Percentiles rank a stretch among this genome's conserved stretches.
phyloP scores from a whole-genome alignment of 30 jellyfish, hydroid and myxozoan genomes.

The Aurelia sp. region DNA sequence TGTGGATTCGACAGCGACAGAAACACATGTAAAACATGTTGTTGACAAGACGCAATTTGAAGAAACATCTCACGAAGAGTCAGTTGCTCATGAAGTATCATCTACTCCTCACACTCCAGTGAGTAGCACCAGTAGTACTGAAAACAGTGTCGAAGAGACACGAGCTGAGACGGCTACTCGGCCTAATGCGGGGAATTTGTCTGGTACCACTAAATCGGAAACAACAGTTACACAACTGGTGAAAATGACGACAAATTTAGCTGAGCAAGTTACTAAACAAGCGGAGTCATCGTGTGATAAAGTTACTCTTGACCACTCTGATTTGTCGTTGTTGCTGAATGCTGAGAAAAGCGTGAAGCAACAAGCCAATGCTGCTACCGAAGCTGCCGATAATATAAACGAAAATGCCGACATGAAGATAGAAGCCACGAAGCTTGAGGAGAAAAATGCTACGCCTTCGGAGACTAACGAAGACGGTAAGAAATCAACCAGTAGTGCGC shows the following conservation, averaged over 20 bases:
- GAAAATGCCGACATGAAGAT: not conserved
- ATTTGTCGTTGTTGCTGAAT: constrained; percentile 28
- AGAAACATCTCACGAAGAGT: too few relatives aligned
- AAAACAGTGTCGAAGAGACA: not conserved
- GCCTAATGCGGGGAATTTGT: not conserved
- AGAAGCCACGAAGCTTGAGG: constrained; percentile 5
- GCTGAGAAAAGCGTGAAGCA: constrained; percentile 26
- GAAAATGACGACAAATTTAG: not conserved
- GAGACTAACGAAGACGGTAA: not conserved
- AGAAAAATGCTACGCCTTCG: not conserved
- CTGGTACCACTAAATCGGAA: not conserved
- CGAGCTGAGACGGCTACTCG: not conserved
- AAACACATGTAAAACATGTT: too few relatives aligned
- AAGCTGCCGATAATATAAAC: not conserved
- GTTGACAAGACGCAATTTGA: too few relatives aligned
- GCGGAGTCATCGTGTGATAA: constrained; percentile 12
- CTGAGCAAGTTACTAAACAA: not conserved
- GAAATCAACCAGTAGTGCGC: not conserved
- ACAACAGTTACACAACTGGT: not conserved
- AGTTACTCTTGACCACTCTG: constrained; percentile 14
- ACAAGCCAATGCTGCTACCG: not conserved
- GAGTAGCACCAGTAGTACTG: too few relatives aligned
- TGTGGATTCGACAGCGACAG: too few relatives aligned
- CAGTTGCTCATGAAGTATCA: too few relatives aligned
- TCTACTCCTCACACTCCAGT: too few relatives aligned